These are phyloP conservation scores for Bovichtus diacanthus DNA, from an alignment of 2,797 vertebrate species.

Conservation along the genomic window DNA sequence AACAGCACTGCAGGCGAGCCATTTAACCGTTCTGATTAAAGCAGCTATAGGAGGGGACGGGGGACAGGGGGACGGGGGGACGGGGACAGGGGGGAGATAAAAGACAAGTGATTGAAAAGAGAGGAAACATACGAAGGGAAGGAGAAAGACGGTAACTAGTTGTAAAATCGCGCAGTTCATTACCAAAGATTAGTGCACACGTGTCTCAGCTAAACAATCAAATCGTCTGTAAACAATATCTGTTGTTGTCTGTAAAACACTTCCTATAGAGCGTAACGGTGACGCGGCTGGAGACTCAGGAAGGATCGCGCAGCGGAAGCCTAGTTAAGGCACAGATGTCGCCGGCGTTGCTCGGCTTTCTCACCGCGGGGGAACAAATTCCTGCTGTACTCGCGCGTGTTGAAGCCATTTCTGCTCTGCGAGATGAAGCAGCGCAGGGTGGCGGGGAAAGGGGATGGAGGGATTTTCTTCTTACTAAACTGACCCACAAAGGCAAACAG, in stretches of 20 bases:
- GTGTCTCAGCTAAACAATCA: slow-evolving; percentile 9
- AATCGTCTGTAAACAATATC: slow-evolving; percentile 30
- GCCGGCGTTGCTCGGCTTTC: not conserved
- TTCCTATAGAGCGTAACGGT: slow-evolving; percentile 15
- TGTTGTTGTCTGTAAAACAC: slow-evolving; percentile 18
- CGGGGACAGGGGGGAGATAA: slow-evolving; percentile 4
- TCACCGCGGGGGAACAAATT: slow-evolving; percentile 39
- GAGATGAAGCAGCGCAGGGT: slow-evolving; percentile 50
- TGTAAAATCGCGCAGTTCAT: slow-evolving; percentile 34
- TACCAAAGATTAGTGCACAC: slow-evolving; percentile 11
- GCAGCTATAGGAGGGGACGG: slow-evolving; percentile 11
- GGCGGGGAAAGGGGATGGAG: slow-evolving; percentile 1
- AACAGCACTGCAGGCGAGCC: slow-evolving; percentile 51
- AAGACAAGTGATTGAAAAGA: not conserved
- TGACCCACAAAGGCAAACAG: slow-evolving; percentile 17
- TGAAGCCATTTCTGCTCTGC: slow-evolving; percentile 39
- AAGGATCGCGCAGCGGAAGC: slow-evolving; percentile 1
- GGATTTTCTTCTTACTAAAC: slow-evolving; percentile 32
- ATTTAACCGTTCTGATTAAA: slow-evolving; percentile 44
- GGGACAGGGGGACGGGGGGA: not conserved
- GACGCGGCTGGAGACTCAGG: slow-evolving; percentile 9
- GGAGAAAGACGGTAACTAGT: not conserved
- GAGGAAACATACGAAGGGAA: not conserved
- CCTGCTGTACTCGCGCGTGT: slow-evolving; percentile 37
- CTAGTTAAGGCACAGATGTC: slow-evolving; percentile 14